Base-by-base conservation (phyloP, 2,113 vertebrate genomes). In the Hypocryptadius cinnamomeus region DNA sequence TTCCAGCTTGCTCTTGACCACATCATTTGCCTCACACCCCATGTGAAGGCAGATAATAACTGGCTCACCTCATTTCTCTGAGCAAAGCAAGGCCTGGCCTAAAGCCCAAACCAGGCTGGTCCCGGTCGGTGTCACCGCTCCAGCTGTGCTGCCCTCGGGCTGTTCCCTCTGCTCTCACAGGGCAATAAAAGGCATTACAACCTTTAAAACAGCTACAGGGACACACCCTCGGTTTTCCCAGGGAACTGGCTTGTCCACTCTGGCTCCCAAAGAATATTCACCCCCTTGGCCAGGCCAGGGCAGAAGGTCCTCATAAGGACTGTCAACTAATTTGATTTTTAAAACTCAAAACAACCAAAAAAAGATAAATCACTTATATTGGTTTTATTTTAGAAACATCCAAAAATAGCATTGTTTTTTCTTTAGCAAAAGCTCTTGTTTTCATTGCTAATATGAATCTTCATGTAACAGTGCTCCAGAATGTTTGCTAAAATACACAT, bases 341-440 rank as follows among this genome's bases (percentile, higher is more conserved):
- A 23, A 70, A 79, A 66, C 33, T 9, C 77, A 60, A 27, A 87
- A 24, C 2, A 1, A 59, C 35, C 9, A 44, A 44, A 50, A 37
- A 21, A 39, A 66, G 14, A 54, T 14, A 30, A 59, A 70, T 77
- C 18, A 21, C 30, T 92, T 64, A 1, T 24, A 72, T 17, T 28
- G 9, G 27, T 45, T 96, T 97, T 97, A 96, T 95, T 97, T 89
- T 96, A 96, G 87, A 97, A 97, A 97, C 85, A 76, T 97, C 91
- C 79, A 96, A 97, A 96, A 97, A 96, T 96, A 96, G 66, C 89
- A 65, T 59, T 56, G 64, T 65, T 81, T 81, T 72, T 82, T 90
- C 81, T 91, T 51, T 82, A 96, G 88, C 85, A 96, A 95, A 96
- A 95, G 70, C 88, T 94, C 66, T 94, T 69, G 37, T 84, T 96